Evolutionary conservation across 2,113 vertebrate genomes (phyloP).

Genomic region (Megaleporinus macrocephalus): DNA sequence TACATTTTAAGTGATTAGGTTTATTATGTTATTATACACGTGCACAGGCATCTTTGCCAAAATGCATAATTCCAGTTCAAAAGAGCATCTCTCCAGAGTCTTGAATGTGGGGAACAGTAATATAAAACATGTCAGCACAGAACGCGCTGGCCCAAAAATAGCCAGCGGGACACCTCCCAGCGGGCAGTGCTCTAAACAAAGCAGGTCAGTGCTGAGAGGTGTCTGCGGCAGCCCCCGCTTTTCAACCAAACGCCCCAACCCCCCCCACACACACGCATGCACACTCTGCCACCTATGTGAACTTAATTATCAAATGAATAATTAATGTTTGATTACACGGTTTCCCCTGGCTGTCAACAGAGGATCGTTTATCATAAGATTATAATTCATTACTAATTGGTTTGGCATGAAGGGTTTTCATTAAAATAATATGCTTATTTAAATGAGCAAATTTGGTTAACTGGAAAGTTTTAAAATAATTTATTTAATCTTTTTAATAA

Average conservation of each 20-base stretch:
- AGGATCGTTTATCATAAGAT: constrained; percentile 82
- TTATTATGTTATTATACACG: background rate
- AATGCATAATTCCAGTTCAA: background rate
- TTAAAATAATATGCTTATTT: constrained; percentile 80
- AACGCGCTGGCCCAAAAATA: constrained; percentile 36
- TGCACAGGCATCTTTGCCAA: background rate
- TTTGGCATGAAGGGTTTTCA: constrained; percentile 79
- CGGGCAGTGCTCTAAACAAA: constrained; percentile 22
- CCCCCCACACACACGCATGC: constrained; percentile 18
- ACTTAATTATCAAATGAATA: constrained; percentile 84
- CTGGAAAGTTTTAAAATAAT: constrained; percentile 51
- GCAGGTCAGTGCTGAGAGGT: constrained; percentile 40
- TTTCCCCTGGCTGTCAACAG: constrained; percentile 81
- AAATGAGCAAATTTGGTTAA: constrained; percentile 79
- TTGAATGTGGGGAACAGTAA: background rate
- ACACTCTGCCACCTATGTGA: constrained; percentile 72
- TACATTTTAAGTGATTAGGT: background rate
- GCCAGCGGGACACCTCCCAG: constrained; percentile 37
- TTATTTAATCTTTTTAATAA: background rate
- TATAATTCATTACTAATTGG: constrained; percentile 83
- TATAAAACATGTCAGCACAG: constrained; percentile 30
- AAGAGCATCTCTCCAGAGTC: background rate
- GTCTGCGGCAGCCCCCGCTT: background rate
- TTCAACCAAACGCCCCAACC: background rate
- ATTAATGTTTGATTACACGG: constrained; percentile 82